Evolutionary conservation across 2,113 vertebrate species (phyloP).

Genomic region (Balaeniceps rex): DNA sequence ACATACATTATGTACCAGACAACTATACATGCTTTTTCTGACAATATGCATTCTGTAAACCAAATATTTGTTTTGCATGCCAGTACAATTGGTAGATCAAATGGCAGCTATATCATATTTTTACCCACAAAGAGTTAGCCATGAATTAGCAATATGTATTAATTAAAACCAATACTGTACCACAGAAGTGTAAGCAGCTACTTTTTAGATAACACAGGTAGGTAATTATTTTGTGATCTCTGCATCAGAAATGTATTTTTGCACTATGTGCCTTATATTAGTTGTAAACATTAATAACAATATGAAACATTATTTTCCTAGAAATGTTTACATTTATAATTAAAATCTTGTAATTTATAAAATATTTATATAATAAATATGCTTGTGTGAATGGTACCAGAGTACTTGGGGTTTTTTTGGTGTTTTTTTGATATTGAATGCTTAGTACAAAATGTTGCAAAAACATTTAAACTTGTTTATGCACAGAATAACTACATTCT

Average conservation of each 20-base stretch:
- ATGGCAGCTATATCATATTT: constrained; percentile 58
- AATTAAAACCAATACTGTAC: constrained; percentile 19
- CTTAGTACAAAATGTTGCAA: background rate
- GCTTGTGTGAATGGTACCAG: constrained; percentile 22
- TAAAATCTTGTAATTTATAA: constrained; percentile 67
- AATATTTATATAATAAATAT: constrained; percentile 72
- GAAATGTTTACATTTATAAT: constrained; percentile 63
- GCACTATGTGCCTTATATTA: constrained; percentile 87
- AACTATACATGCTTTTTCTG: background rate
- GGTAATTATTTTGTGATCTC: constrained; percentile 79
- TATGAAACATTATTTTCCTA: constrained; percentile 55
- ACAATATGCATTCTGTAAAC: background rate
- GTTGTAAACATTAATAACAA: constrained; percentile 59
- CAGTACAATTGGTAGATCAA: constrained; percentile 9
- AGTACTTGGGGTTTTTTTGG: background rate
- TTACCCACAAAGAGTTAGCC: constrained; percentile 19
- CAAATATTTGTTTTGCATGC: constrained; percentile 40
- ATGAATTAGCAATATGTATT: background rate
- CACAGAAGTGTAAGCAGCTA: constrained; percentile 39
- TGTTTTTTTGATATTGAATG: background rate
- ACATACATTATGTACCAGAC: background rate
- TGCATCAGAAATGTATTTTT: constrained; percentile 92
- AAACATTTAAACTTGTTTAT: background rate
- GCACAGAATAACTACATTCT: background rate
- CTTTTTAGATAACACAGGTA: constrained; percentile 52